Base-by-base conservation (phyloP, 2,888 invertebrate species). In the Drosophila monieri region DNA sequence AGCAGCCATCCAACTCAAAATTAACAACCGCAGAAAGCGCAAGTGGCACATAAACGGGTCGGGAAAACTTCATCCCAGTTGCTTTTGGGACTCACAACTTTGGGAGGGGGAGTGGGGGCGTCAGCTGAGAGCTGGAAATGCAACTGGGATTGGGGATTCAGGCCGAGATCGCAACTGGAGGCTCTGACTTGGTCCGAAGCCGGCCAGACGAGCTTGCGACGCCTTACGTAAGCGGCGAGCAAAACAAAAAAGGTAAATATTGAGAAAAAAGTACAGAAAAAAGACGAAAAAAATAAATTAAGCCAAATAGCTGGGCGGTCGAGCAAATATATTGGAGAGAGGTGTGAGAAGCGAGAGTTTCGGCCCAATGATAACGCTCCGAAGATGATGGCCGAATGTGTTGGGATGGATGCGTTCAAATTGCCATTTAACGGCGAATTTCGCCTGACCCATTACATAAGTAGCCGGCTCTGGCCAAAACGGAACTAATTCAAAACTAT, bases 211-310 rank as follows among this genome's bases (percentile, higher is more conserved):
- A 55, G 69, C 67, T 73, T 53, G 25, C 55, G 70, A 54, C 49
- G 69, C 55, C 57, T 85, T 85, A 85, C 74, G 80, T 85, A 85
- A 85, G 85, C 70, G 37, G 54, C 57, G 80, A 85, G 85, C 84
- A 85, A 85, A 85, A 85, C 84, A 81, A 81, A 85, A 86, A 85
- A 86, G 84, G 84, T 85, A 85, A 85, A 85, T 85, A 85, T 85
- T 81, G 76, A 73, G 66, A 68, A 73, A 79, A 74, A 48, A 52
- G 59, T 43, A 70, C 57, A 68, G 43, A 67, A 57, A 69, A 59
- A 69, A 55, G 46, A 59, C 32, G 41, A 62, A 54, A 68, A 60
- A 78, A 73, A 77, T 72, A 80, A 77, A 84, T 84, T 61, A 77
- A 84, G 78, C 71, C 71, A 78, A 77, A 74, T 64, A 71, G 69